Evolutionary conservation across 2,113 vertebrate species (phyloP), one percentile per base, ranked within the genome.

Genomic region (Dryoscopus gambensis): DNA sequence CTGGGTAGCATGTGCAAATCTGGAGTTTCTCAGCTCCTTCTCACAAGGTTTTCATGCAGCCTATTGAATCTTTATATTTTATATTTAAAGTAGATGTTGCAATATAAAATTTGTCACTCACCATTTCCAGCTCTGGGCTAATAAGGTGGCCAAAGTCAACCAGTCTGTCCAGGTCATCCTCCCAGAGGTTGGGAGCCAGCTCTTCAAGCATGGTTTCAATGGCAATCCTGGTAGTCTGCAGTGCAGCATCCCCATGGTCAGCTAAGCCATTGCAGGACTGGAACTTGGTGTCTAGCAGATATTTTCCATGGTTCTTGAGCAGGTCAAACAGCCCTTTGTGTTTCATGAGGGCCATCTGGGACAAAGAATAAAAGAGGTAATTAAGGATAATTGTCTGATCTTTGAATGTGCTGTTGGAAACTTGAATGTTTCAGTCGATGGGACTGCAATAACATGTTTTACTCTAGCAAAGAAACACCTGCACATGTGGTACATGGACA

Each of bases 331-430:
- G 97, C 31, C 97, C 98, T 79, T 87, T 97, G 96, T 98, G 98
- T 86, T 99, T 99, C 98, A 98, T 98, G 90, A 99, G 96, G 46
- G 98, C 98, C 98, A 99, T 99, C 98, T 99, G 84, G 81, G 65
- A 77, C 24, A 82, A 57, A 78, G 25, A 73, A n/a, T 6, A 63
- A 40, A 28, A 94, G 27, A 71, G 21, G 18, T 14, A 65, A 33
- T 89, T 71, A 33, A 37, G 67, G 44, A 25, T 56, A 59, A 22
- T 68, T 21, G 27, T 25, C 6, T 39, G 35, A 56, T 59, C 19
- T 15, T 64, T 49, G 9, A 9, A 13, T 4, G 23, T 35, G 19
- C 19, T 49, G 50, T 44, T 71, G 67, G 30, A 79, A 91, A 42
- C 23, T 13, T 25, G 14, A 69, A 5, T 20, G 9, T 53, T 83